Evolutionary conservation across 2,888 invertebrate genomes (phyloP).

Genomic region (Actias luna): DNA sequence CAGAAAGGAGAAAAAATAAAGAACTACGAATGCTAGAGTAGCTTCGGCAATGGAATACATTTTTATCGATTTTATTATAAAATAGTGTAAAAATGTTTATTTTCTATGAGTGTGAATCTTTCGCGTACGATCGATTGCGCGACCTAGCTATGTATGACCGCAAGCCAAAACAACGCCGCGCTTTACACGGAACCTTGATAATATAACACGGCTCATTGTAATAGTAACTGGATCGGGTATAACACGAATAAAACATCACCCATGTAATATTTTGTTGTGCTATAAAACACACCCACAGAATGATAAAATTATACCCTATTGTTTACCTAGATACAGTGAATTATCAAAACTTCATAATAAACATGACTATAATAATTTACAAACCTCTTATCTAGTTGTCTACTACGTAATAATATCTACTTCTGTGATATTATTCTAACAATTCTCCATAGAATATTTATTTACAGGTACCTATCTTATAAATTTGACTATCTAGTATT

Average conservation of each 20-base stretch:
- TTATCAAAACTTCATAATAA: conserved; percentile 1
- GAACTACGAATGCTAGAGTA: conserved; percentile 69
- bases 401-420: neutral
- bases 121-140: conserved; percentile 58
- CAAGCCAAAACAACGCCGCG: conserved; percentile 48
- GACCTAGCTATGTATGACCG: conserved; percentile 60
- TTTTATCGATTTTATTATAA: conserved; percentile 43
- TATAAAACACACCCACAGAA: conserved; percentile 18
- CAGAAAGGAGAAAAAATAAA: conserved; percentile 72
- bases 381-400: neutral
- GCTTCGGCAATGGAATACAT: conserved; percentile 78
- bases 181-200: conserved; percentile 59
- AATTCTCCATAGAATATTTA: neutral
- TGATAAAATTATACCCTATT: conserved; percentile 13
- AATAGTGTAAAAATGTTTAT: conserved; percentile 14
- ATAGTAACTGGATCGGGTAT: neutral
- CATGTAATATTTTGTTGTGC: neutral
- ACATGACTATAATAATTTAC: neutral
- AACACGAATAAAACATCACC: neutral
- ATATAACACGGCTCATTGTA: conserved; percentile 40
- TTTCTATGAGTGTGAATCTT: conserved; percentile 30
- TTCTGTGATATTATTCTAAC: neutral
- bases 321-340: conserved; percentile 7
- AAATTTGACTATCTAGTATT: neutral
- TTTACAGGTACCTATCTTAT: neutral